Conservation (phyloP, 2,797 vertebrate genomes). For the Thamnophis elegans region DNA sequence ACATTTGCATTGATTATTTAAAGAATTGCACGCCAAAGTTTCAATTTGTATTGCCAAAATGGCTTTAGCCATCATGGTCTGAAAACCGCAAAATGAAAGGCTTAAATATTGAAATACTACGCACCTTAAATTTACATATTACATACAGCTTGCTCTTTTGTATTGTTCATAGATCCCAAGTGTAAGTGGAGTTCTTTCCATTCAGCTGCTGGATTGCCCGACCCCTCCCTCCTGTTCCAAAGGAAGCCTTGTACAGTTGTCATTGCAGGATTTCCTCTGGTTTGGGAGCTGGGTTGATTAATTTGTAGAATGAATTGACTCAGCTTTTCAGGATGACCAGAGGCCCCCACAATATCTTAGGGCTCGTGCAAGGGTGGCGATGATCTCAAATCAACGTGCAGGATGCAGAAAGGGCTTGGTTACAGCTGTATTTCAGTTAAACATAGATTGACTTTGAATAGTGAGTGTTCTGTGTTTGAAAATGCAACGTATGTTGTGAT, state of each 20-base stretch:
- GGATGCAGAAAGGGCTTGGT: background rate
- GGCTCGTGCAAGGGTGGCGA: background rate
- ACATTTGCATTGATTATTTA: slow-evolving; percentile 70
- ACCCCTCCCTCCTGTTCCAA: background rate
- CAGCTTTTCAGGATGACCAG: background rate
- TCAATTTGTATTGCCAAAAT: slow-evolving; percentile 66
- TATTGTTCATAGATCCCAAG: slow-evolving; percentile 38
- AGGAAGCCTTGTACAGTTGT: background rate
- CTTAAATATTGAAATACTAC: slow-evolving; percentile 45
- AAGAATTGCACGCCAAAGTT: slow-evolving; percentile 63
- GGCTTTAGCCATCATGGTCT: slow-evolving; percentile 61
- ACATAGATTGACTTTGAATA: background rate
- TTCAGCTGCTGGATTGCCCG: background rate
- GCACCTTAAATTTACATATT: slow-evolving; percentile 43
- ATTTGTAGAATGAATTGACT: background rate
- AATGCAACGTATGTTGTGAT: background rate
- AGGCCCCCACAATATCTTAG: background rate
- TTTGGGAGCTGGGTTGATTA: background rate
- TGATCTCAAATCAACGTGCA: background rate
- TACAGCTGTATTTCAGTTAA: background rate
- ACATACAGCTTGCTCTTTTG: slow-evolving; percentile 42
- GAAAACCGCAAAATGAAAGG: slow-evolving; percentile 55
- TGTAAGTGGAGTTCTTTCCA: background rate
- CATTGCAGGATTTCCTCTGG: background rate
- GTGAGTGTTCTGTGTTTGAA: background rate